A percentile compares a stretch with the other conserved stretches of the same genome.
Evolutionary conservation across 1,140 invertebrate species (phyloP).

Genomic region (Drosophila elegans): DNA sequence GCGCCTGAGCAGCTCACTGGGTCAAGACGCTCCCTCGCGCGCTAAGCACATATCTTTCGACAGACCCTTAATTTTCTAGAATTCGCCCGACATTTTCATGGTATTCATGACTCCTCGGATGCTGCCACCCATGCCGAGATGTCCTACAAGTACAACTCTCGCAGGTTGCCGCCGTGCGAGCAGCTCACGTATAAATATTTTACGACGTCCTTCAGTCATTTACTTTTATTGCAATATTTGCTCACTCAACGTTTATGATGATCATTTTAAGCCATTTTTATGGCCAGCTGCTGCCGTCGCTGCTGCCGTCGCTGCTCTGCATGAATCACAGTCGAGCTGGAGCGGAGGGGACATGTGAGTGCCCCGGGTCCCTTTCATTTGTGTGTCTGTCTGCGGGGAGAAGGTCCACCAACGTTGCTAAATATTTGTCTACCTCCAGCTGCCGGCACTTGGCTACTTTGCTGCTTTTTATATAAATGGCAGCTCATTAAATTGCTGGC

Average conservation of each 20-base stretch:
- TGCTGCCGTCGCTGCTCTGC: slow-evolving; percentile 55
- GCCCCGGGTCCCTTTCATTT: slow-evolving; percentile 33
- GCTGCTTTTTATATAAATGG: slow-evolving; percentile 74
- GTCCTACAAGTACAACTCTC: slow-evolving; percentile 8
- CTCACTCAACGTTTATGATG: slow-evolving; percentile 85
- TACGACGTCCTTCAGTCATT: slow-evolving; percentile 85
- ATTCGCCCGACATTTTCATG: slow-evolving; percentile 46
- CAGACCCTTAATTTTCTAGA: slow-evolving; percentile 40
- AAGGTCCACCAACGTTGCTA: slow-evolving; percentile 58
- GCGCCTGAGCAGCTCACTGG: slow-evolving; percentile 36
- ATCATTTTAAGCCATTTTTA: slow-evolving; percentile 85
- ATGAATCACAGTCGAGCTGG: slow-evolving; percentile 64
- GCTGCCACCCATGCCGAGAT: not conserved
- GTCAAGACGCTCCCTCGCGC: slow-evolving; percentile 52
- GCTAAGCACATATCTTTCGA: slow-evolving; percentile 53
- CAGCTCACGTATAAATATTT: slow-evolving; percentile 84
- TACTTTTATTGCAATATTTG: slow-evolving; percentile 85
- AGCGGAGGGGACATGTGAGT: slow-evolving; percentile 44
- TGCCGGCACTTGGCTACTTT: slow-evolving; percentile 38
- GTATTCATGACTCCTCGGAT: slow-evolving; percentile 64
- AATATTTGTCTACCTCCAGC: slow-evolving; percentile 76
- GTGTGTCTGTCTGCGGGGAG: slow-evolving; percentile 39
- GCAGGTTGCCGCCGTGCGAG: slow-evolving; percentile 48
- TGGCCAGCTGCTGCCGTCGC: slow-evolving; percentile 70
- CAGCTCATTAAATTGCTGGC: slow-evolving; percentile 81